Base-by-base conservation (phyloP, 92 coral and sea anemone genomes). In the Scolanthus callimorphus region DNA sequence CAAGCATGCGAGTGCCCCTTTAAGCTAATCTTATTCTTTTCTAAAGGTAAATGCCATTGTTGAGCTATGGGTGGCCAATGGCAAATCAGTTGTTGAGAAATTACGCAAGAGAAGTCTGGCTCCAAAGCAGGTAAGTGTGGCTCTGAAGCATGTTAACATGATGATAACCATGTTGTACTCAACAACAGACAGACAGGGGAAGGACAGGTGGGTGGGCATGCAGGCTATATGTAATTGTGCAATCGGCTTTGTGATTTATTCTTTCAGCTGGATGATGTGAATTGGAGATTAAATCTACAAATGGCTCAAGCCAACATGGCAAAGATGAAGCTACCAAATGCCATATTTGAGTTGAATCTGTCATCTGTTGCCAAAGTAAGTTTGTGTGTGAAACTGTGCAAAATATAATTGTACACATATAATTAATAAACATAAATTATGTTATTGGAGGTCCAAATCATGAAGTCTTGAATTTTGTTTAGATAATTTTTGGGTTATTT, bases 231-330 rank as follows among this genome's bases (percentile, higher is more conserved):
- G 31, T 43, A 17, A 57, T 29, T 10, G 17, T 4, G n/a, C n/a
- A n/a, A n/a, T n/a, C n/a, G n/a, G n/a, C n/a, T n/a, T n/a, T n/a
- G n/a, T n/a, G n/a, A n/a, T n/a, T n/a, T n/a, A n/a, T n/a, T n/a
- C 1, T 73, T 71, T 15, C 29, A 94, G 99, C 86, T 94, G 65
- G 90, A 89, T 47, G 82, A 66, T 17, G 89, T 94, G 9, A 83
- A 89, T 75, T 94, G 99, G 99, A 65, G 89, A 17, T 60, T 94
- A 3, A 94, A 94, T 62, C 82, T 94, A 21, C 99, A 94, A 67
- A 84, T 94, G 96, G 99, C 99, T 29, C 97, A 94, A 62, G 69
- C 94, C 30, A 89, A 76, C 60, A 89, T 71, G 76, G 78, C 96
- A 0, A 94, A 88, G 61, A 74, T 94, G 95, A 94, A 94, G 70